Evolutionary conservation across 2,888 invertebrate species (phyloP).

Genomic region (Stenodema calcarata): DNA sequence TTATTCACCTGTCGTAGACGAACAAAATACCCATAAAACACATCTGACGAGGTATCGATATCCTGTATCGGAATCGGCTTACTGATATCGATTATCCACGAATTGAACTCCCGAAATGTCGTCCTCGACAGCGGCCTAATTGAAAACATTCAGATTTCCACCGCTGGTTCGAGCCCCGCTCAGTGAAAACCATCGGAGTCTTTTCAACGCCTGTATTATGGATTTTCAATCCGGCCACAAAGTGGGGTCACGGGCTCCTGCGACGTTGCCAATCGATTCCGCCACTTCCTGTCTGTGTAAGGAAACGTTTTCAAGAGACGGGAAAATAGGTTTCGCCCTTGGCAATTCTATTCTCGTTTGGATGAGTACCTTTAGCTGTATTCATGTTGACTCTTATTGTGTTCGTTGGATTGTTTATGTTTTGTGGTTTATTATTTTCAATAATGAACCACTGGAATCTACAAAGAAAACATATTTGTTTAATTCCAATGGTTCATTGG

Average conservation of each 20-base stretch:
- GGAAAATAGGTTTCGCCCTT: background rate
- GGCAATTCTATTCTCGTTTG: background rate
- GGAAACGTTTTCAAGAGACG: background rate
- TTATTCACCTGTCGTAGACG: no score
- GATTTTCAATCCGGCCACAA: background rate
- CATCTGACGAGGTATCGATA: background rate
- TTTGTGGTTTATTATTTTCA: background rate
- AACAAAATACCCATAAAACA: no score
- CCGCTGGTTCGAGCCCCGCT: background rate
- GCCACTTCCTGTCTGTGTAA: background rate
- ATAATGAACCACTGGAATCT: no score
- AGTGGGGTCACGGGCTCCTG: background rate
- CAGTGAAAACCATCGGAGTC: background rate
- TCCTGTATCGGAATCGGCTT: no score
- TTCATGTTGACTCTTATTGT: no score
- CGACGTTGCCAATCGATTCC: background rate
- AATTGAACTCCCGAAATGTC: background rate
- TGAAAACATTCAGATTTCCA: background rate
- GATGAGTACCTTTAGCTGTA: background rate
- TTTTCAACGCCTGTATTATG: background rate
- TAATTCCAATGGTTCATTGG: no score
- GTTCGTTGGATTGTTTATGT: no score
- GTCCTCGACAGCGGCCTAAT: background rate
- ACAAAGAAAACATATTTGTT: no score
- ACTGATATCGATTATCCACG: no score